Percentiles rank a stretch among this genome's conserved stretches.
Conservation (phyloP, 2,797 vertebrate species). For the Eulemur rubriventer region DNA sequence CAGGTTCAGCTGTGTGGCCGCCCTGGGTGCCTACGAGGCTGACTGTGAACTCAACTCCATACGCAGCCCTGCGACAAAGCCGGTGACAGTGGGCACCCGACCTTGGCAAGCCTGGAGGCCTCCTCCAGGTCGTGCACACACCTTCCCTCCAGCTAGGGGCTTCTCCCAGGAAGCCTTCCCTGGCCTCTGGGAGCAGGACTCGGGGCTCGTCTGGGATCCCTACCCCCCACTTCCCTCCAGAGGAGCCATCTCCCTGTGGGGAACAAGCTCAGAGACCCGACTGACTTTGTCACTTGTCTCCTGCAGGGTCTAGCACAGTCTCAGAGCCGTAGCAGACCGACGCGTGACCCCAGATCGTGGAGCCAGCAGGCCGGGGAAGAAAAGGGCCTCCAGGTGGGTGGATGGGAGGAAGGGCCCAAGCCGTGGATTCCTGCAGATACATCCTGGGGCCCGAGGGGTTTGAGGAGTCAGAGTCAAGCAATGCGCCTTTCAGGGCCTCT, state of each 20-base stretch:
- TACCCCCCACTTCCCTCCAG: no score
- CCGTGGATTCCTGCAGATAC: rapidly evolving
- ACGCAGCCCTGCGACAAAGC: not conserved
- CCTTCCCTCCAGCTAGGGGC: not conserved
- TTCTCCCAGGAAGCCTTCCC: not conserved
- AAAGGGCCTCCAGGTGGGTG: not conserved
- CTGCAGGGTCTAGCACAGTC: not conserved
- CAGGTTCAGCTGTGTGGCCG: not conserved
- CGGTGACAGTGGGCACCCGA: not conserved
- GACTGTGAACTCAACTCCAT: not conserved
- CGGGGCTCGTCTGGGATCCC: not conserved
- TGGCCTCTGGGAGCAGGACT: not conserved
- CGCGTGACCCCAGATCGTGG: no score
- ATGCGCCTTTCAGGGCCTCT: not conserved
- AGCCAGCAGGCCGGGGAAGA: not conserved
- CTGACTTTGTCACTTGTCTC: not conserved
- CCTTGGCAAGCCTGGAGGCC: not conserved
- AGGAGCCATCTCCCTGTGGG: not conserved
- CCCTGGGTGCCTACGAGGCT: not conserved
- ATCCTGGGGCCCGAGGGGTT: rapidly evolving
- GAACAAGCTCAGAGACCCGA: not conserved
- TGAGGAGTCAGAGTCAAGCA: not conserved
- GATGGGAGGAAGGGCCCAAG: not conserved
- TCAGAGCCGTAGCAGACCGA: not conserved
- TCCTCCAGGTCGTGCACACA: not conserved